phyloP scores from a whole-genome alignment of 2,113 vertebrate genomes.

The Halcyon malimbica region DNA sequence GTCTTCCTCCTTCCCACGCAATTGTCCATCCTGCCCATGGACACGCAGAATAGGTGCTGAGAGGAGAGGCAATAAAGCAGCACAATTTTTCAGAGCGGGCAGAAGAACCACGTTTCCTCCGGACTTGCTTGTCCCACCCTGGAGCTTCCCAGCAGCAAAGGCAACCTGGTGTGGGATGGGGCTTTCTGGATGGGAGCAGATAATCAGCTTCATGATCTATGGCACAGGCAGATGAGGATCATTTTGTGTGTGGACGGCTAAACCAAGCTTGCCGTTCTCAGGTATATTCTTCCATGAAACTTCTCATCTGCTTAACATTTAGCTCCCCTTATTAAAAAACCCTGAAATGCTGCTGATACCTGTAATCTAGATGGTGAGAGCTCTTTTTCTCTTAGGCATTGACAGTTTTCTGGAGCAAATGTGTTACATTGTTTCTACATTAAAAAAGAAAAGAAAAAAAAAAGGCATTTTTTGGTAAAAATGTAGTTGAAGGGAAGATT shows the following conservation, averaged over 20 bases:
- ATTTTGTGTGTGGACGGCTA: background rate
- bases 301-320: conserved; percentile 22
- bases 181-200: background rate
- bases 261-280: background rate
- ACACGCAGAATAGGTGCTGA: background rate
- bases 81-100: background rate
- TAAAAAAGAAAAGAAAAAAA: background rate
- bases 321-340: background rate
- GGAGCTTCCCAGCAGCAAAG: background rate
- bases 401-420: background rate
- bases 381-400: background rate
- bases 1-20: background rate
- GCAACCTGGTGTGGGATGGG: background rate
- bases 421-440: background rate
- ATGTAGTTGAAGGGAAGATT: background rate
- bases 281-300: background rate
- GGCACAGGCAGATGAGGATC: background rate
- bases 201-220: background rate
- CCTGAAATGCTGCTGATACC: background rate
- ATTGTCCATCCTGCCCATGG: background rate
- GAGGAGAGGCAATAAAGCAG: background rate
- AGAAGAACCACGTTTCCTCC: background rate
- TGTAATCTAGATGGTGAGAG: background rate
- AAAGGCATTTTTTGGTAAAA: background rate
- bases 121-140: background rate